These are phyloP conservation scores for Scelioninae gen. 1 DNA, from an alignment of 2,888 invertebrate genomes.

Conservation along the genomic window DNA sequence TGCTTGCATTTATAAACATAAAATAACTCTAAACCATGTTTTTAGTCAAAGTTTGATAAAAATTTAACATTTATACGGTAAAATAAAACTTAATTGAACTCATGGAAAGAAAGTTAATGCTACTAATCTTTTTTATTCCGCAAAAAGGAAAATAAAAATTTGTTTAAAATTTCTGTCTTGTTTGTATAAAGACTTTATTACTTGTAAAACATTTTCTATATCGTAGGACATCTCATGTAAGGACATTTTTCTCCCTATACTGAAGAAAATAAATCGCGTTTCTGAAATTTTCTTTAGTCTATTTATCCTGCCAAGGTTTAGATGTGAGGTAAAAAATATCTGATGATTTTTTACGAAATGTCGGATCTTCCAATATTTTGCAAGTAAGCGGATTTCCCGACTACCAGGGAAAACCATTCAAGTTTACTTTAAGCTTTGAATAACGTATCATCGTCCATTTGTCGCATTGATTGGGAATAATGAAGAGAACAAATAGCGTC, in stretches of 20 bases:
- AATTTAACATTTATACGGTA: too few relatives aligned
- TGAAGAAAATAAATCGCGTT: conserved; percentile 23
- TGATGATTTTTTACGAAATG: conserved; percentile 27
- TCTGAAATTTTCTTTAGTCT: conserved; percentile 33
- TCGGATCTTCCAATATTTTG: conserved; percentile 48
- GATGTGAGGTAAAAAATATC: conserved; percentile 40
- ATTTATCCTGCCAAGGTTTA: conserved; percentile 34
- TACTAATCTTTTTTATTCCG: too few relatives aligned
- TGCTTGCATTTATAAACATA: too few relatives aligned
- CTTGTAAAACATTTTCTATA: conserved; percentile 9
- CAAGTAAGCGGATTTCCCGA: conserved; percentile 44
- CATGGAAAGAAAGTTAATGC: too few relatives aligned
- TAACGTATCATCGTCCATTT: conserved; percentile 49
- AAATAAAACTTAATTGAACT: too few relatives aligned
- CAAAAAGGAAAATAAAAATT: not conserved
- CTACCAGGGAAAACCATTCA: conserved; percentile 23
- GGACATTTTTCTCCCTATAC: conserved; percentile 35
- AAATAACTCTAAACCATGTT: too few relatives aligned
- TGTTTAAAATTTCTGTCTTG: not conserved
- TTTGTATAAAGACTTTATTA: not conserved
- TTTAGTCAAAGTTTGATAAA: too few relatives aligned
- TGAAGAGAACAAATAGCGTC: conserved; percentile 26
- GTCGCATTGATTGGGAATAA: conserved; percentile 35
- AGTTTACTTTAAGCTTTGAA: conserved; percentile 45
- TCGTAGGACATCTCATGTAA: not conserved